These are phyloP conservation scores for Leptonema lineaticorne DNA, from an alignment of 1,140 invertebrate species.

Conservation along the genomic window DNA sequence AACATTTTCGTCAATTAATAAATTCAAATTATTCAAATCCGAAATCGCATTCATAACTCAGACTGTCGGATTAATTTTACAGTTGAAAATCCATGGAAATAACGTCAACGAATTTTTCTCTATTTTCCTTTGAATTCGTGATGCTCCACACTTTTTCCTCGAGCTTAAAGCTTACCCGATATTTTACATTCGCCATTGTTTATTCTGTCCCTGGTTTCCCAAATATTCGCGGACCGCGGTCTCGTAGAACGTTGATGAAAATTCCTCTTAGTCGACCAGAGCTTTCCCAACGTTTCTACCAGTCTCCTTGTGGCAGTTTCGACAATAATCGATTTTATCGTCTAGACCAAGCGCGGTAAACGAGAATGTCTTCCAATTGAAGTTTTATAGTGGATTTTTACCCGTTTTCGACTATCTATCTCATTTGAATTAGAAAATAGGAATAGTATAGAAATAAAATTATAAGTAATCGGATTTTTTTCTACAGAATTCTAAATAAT, in stretches of 20 bases:
- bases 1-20: too few relatives aligned
- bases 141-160: neutral
- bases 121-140: neutral
- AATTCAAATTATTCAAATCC: neutral
- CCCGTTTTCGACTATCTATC: too few relatives aligned
- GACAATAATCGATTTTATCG: too few relatives aligned
- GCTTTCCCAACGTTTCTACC: neutral
- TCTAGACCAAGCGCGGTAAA: too few relatives aligned
- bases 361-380: too few relatives aligned
- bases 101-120: neutral
- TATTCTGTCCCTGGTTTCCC: neutral
- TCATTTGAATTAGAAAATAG: too few relatives aligned
- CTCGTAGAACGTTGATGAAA: neutral
- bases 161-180: neutral
- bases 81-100: neutral
- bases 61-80: neutral
- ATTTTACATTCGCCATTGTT: conserved; percentile 13
- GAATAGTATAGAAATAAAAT: too few relatives aligned
- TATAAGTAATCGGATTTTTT: too few relatives aligned
- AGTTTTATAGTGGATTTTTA: too few relatives aligned
- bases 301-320: too few relatives aligned
- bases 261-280: neutral
- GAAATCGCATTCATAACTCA: neutral
- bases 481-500: too few relatives aligned
- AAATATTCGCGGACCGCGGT: conserved; percentile 6